A percentile compares a stretch with the other conserved stretches of the same genome.
Evolutionary conservation across 2,888 invertebrate genomes (phyloP).

Genomic region (Scaptomyza reducta): DNA sequence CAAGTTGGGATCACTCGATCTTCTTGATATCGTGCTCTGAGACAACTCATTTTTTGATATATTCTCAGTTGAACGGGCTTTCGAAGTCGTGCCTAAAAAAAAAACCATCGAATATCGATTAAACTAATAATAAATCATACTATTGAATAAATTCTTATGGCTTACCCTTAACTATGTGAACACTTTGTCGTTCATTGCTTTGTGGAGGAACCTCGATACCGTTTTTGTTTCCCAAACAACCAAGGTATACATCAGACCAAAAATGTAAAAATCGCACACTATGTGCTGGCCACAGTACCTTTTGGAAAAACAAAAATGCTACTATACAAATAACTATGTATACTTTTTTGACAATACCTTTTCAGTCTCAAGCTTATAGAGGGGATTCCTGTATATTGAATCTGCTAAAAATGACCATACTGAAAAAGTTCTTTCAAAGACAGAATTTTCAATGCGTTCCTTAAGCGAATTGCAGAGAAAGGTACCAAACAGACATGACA

Average conservation of each 20-base stretch:
- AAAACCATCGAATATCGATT: background rate
- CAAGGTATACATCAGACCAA: constrained; percentile 94
- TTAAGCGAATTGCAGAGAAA: constrained; percentile 95
- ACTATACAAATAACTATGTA: constrained; percentile 2
- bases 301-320: background rate
- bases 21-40: constrained; percentile 87
- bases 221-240: constrained; percentile 85
- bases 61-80: constrained; percentile 94
- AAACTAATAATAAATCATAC: too few species aligned
- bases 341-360: constrained; percentile 65
- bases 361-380: constrained; percentile 87
- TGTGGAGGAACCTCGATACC: constrained; percentile 82
- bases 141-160: background rate
- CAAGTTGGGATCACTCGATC: constrained; percentile 94
- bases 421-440: constrained; percentile 89
- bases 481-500: constrained; percentile 98
- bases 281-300: constrained; percentile 95
- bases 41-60: constrained; percentile 87
- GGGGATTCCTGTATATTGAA: constrained; percentile 92
- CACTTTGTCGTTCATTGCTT: constrained; percentile 76
- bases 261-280: constrained; percentile 92
- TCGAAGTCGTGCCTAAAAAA: constrained; percentile 87
- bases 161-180: constrained; percentile 68
- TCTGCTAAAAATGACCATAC: constrained; percentile 95
- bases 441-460: constrained; percentile 88